Evolutionary conservation across 2,888 invertebrate genomes (phyloP).

Genomic region (Adela reaumurella): DNA sequence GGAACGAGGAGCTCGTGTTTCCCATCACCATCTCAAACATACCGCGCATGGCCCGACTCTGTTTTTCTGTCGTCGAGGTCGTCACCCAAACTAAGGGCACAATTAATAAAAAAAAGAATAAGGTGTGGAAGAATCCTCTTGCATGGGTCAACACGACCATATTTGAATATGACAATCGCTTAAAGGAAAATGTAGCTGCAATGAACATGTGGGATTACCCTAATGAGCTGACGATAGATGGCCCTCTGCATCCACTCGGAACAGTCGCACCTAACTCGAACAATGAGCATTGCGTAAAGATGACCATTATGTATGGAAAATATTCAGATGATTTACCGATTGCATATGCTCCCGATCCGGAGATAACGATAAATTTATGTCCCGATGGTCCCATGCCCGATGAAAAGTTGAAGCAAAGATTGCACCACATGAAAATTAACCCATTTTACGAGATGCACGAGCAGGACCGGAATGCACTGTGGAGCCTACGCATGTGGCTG

Average conservation of each 20-base stretch:
- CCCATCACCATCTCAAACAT: constrained; percentile 78
- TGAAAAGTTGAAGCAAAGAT: background rate
- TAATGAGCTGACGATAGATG: constrained; percentile 77
- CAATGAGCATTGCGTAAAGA: constrained; percentile 73
- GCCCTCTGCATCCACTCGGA: constrained; percentile 81
- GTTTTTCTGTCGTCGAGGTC: constrained; percentile 83
- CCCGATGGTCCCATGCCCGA: background rate
- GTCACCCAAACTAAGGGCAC: constrained; percentile 58
- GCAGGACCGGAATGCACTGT: constrained; percentile 80
- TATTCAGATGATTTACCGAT: constrained; percentile 27
- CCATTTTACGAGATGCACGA: constrained; percentile 85
- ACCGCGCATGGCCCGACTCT: constrained; percentile 85
- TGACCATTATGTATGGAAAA: constrained; percentile 79
- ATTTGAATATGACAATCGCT: constrained; percentile 84
- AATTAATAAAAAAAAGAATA: constrained; percentile 44
- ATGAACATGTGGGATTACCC: constrained; percentile 89
- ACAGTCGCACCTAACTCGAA: constrained; percentile 88
- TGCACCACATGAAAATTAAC: constrained; percentile 30
- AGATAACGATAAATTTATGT: background rate
- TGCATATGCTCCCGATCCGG: background rate
- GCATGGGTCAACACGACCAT: constrained; percentile 92
- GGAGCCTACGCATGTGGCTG: constrained; percentile 61
- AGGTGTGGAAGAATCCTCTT: constrained; percentile 72
- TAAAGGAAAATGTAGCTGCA: constrained; percentile 76
- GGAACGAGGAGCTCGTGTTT: constrained; percentile 73